Evolutionary conservation across 2,888 invertebrate genomes (phyloP).

Genomic region (Caenorhabditis sulstoni): DNA sequence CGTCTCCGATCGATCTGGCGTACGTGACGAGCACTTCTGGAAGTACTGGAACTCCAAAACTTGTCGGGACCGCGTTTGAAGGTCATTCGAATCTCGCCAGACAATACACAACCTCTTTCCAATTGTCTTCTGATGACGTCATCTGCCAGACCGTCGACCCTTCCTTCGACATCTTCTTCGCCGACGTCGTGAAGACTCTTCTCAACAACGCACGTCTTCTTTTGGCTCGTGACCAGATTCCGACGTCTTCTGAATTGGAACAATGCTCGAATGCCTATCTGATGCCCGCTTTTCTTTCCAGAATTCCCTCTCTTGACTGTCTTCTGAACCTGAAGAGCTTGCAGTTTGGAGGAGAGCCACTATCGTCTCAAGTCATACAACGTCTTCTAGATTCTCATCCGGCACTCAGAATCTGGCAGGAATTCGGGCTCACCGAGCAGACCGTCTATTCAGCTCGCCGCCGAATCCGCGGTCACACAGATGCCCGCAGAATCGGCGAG

Average conservation of each 20-base stretch:
- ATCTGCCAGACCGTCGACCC: conserved; percentile 77
- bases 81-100: conserved; percentile 71
- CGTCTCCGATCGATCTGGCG: conserved; percentile 28
- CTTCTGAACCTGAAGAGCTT: conserved; percentile 51
- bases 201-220: conserved; percentile 58
- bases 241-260: conserved; percentile 38
- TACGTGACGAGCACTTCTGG: conserved; percentile 77
- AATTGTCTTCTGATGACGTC: conserved; percentile 38
- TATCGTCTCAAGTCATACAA: conserved; percentile 34
- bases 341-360: conserved; percentile 72
- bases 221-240: conserved; percentile 36
- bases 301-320: conserved; percentile 10
- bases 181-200: conserved; percentile 70
- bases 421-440: conserved; percentile 76
- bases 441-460: conserved; percentile 70
- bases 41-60: conserved; percentile 75
- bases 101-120: conserved; percentile 67
- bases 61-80: conserved; percentile 65
- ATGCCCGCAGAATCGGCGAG: conserved; percentile 57
- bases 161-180: conserved; percentile 78
- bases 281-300: conserved; percentile 73
- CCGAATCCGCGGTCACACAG: conserved; percentile 27
- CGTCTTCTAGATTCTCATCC: conserved; percentile 1
- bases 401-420: conserved; percentile 57
- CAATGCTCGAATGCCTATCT: conserved; percentile 70